Conservation (phyloP, 2,797 vertebrate genomes). For the Sebastes iracundus region DNA sequence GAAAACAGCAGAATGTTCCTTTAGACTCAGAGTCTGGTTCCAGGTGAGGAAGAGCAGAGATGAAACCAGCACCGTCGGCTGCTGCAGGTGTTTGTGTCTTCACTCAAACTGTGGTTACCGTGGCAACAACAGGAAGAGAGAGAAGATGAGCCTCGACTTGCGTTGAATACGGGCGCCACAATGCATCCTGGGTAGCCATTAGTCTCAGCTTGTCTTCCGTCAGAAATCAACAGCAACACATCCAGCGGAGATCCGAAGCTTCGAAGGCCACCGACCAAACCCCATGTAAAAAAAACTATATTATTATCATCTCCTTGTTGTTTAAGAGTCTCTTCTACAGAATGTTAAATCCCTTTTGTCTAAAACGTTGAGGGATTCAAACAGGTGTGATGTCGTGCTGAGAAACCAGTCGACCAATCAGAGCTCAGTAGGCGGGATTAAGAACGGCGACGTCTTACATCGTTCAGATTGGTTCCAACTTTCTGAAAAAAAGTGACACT, state of each 20-base stretch:
- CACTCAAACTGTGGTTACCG: constrained; percentile 41
- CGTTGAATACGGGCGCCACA: neutral
- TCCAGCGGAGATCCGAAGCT: too few species aligned
- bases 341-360: too few species aligned
- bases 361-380: neutral
- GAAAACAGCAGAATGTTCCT: neutral
- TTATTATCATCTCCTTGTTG: too few species aligned
- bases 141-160: constrained; percentile 34
- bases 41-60: constrained; percentile 7
- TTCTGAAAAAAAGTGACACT: neutral
- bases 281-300: too few species aligned
- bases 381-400: neutral
- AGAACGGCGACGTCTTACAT: neutral
- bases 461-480: too few species aligned
- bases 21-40: neutral
- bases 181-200: constrained; percentile 53
- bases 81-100: constrained; percentile 35
- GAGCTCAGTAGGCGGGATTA: neutral
- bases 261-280: too few species aligned
- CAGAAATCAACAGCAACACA: neutral
- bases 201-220: constrained; percentile 24
- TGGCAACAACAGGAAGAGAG: constrained; percentile 34
- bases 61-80: neutral
- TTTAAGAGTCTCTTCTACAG: too few species aligned
- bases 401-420: neutral